phyloP scores from a whole-genome alignment of 2,113 vertebrate genomes.

The Elephas maximus region DNA sequence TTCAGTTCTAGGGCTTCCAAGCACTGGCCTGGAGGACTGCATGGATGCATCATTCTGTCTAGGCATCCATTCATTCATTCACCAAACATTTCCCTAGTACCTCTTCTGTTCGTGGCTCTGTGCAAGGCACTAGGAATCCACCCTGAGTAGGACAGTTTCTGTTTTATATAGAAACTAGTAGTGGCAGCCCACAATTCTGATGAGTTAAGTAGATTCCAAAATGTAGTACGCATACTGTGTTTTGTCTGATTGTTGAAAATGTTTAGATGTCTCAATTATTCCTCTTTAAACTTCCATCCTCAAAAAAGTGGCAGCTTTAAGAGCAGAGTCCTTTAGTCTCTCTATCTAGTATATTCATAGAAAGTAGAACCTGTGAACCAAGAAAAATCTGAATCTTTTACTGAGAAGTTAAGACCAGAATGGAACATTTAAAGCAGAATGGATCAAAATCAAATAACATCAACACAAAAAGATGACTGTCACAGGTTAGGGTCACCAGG shows the following conservation, averaged over 20 bases:
- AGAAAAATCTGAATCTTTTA: constrained; percentile 44
- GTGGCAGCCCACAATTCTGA: background rate
- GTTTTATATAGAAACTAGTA: background rate
- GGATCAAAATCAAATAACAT: background rate
- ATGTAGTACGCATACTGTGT: background rate
- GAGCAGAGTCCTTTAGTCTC: background rate
- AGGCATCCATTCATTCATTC: background rate
- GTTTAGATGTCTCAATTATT: background rate
- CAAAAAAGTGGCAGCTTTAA: constrained; percentile 3
- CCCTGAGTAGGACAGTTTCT: background rate
- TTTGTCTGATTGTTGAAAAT: constrained; percentile 8
- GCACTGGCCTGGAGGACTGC: background rate
- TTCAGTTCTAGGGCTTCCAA: constrained; percentile 47
- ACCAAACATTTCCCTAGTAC: background rate
- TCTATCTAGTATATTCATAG: background rate
- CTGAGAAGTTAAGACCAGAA: constrained; percentile 22
- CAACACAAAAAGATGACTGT: background rate
- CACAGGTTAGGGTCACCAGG: background rate
- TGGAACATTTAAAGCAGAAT: background rate
- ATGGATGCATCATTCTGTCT: background rate
- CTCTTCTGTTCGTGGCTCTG: constrained; percentile 41
- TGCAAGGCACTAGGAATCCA: background rate
- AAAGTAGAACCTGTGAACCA: constrained; percentile 3
- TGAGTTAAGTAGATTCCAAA: constrained; percentile 5
- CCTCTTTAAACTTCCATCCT: constrained; percentile 15